A percentile compares a stretch with the other conserved stretches of the same genome.
phyloP scores from a whole-genome alignment of 1,140 invertebrate genomes.

The Aculops lycopersici region DNA sequence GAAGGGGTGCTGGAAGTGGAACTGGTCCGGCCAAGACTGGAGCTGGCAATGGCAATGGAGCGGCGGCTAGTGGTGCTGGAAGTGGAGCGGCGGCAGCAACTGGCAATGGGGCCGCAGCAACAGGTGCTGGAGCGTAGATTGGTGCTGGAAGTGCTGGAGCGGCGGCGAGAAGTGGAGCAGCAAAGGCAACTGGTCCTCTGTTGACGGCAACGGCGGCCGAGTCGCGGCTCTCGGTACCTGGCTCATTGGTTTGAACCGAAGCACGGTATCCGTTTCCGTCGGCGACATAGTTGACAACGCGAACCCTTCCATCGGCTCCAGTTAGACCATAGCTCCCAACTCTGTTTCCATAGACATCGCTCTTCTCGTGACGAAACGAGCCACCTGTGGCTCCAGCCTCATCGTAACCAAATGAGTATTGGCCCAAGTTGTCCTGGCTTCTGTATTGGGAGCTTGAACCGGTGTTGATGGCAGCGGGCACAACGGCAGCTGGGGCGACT shows the following conservation, averaged over 20 bases:
- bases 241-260: slow-evolving; percentile 4
- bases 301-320: slow-evolving; percentile 7
- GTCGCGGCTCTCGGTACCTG: background rate
- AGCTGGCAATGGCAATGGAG: no score
- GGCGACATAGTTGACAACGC: slow-evolving; percentile 9
- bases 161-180: background rate
- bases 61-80: no score
- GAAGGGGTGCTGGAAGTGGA: no score
- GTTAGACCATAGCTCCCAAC: slow-evolving; percentile 6
- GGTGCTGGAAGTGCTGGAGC: background rate
- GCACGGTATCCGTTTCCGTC: slow-evolving; percentile 8
- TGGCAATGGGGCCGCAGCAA: background rate
- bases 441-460: slow-evolving; percentile 10
- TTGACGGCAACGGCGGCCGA: slow-evolving; percentile 1
- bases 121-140: background rate
- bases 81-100: background rate
- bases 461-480: slow-evolving; percentile 6
- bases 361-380: slow-evolving; percentile 4
- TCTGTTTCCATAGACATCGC: slow-evolving; percentile 6
- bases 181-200: background rate
- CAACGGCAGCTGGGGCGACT: background rate
- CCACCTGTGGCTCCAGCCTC: slow-evolving; percentile 8
- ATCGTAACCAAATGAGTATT: slow-evolving; percentile 11
- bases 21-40: no score
- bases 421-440: slow-evolving; percentile 10